Conservation (phyloP, 2,113 vertebrate genomes). For the Sciurus niger region DNA sequence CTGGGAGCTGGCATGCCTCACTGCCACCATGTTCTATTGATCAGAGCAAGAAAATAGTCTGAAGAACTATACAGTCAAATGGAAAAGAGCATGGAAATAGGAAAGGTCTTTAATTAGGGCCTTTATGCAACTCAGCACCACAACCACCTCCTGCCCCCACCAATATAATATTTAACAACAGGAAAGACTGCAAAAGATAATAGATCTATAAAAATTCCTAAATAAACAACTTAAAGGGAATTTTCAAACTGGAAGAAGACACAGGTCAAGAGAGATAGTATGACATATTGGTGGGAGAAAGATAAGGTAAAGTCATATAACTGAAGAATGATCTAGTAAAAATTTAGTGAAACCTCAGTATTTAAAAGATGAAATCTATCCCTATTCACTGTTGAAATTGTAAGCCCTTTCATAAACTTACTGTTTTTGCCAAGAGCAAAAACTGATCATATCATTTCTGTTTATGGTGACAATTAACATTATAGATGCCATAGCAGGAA, state of each 20-base stretch:
- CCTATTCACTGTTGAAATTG: too few relatives aligned
- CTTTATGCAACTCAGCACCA: background rate
- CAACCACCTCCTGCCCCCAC: background rate
- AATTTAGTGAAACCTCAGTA: background rate
- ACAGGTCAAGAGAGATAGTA: background rate
- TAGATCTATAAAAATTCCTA: background rate
- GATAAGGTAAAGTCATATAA: background rate
- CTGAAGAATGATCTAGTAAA: background rate
- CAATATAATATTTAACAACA: background rate
- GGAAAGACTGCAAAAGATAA: background rate
- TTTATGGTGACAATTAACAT: too few relatives aligned
- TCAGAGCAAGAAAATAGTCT: background rate
- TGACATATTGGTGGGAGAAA: too few relatives aligned
- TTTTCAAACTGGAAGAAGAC: background rate
- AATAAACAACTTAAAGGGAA: background rate
- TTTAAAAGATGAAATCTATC: slow-evolving; percentile 12
- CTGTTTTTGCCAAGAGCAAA: too few relatives aligned
- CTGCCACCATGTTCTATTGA: background rate
- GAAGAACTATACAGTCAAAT: background rate
- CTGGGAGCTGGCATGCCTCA: background rate
- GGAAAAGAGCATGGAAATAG: background rate
- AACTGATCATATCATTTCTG: too few relatives aligned
- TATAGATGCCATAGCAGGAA: too few relatives aligned
- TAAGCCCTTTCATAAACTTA: too few relatives aligned
- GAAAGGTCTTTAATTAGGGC: background rate